Evolutionary conservation across 2,888 invertebrate species (phyloP), one percentile per base, ranked within the genome.

Genomic region (Leptinotarsa juncta): DNA sequence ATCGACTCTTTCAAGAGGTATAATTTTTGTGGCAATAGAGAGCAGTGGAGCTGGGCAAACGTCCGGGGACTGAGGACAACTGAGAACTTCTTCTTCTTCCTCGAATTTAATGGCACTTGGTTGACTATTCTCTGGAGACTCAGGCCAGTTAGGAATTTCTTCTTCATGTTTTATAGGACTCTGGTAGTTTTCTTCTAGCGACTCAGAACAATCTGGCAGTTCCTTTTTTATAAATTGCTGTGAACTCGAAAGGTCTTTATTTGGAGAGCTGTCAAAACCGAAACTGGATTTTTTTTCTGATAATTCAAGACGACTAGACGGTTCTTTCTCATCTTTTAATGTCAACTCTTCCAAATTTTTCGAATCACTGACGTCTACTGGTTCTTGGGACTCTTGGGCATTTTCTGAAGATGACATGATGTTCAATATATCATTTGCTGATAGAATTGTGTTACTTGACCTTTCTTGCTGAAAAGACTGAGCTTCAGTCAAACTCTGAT

Each of bases 401-500:
- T 32, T 0, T 62, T 62, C 62, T 0, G 62, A 32, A 32, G 10
- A 16, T n/a, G 62, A 32, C 32, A 62, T 16, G 12, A 62, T 32
- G 3, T 32, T 18, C 42, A 62, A 32, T 62, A 62, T 62, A 32
- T 62, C 62, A 18, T 2, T 26, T 26, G 62, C 62, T 60, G 60
- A n/a, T n/a, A 62, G 7, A 12, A 10, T 62, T 57, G 12, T 57
- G 4, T 18, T 0, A 62, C 32, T n/a, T 2, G 23, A 15, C 23
- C 62, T 62, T 16, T 16, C 26, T 20, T 72, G 70, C 10, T 68
- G 71, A 53, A 67, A 65, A 67, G 23, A 67, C 3, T 69, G 42
- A 42, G 42, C 67, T 60, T 75, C 72, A 55, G 32, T 75, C 16
- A 73, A 68, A 18, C 67, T 74, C 26, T 18, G 68, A 70, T 75